Evolutionary conservation across 2,797 vertebrate genomes (phyloP).

Genomic region (Sebastes ruberrimus): DNA sequence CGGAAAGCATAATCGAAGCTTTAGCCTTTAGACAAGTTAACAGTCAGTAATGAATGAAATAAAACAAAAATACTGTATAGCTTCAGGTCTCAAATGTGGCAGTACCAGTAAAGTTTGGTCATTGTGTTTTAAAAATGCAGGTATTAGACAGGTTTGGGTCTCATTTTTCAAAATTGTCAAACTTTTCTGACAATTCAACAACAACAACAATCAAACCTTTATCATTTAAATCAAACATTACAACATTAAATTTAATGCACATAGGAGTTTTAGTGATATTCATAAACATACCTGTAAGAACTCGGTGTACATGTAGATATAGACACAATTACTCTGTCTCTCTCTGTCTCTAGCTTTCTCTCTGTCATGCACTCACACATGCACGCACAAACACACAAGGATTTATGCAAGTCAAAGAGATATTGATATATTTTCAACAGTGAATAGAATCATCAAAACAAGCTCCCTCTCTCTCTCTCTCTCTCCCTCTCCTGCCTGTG

Average conservation of each 20-base stretch:
- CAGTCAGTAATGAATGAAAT: constrained; percentile 11
- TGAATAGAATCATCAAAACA: constrained; percentile 74
- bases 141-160: not conserved
- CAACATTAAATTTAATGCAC: not conserved
- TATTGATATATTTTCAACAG: constrained; percentile 65
- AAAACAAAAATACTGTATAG: not conserved
- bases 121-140: not conserved
- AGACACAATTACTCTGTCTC: not conserved
- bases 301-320: not conserved
- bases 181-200: not conserved
- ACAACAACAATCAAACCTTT: no score
- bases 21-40: not conserved
- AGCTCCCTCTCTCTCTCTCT: constrained; percentile 26
- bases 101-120: not conserved
- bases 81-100: not conserved
- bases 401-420: constrained; percentile 53
- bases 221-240: not conserved
- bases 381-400: constrained; percentile 2
- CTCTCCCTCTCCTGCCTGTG: constrained; percentile 27
- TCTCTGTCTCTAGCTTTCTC: not conserved
- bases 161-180: not conserved
- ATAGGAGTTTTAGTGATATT: not conserved
- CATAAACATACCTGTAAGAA: not conserved
- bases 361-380: not conserved
- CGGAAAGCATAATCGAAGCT: fast-evolving